phyloP scores from a whole-genome alignment of 1,140 invertebrate genomes.

The Heliconius hewitsoni region DNA sequence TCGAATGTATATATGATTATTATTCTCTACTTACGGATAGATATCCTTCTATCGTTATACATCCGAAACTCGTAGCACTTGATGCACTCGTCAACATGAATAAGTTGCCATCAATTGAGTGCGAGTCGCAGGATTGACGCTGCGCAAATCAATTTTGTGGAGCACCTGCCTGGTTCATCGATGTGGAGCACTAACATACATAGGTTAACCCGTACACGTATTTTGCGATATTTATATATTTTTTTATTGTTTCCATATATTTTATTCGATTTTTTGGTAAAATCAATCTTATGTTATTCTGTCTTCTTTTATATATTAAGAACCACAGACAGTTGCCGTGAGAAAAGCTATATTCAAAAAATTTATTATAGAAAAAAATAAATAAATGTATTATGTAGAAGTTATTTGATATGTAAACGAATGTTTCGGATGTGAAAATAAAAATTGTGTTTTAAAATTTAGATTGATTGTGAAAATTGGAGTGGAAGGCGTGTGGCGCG shows the following conservation, averaged over 20 bases:
- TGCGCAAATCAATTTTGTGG: constrained; percentile 56
- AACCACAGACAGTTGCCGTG: too few relatives aligned
- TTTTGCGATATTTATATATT: constrained; percentile 38
- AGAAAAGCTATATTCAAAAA: too few relatives aligned
- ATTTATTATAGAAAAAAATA: too few relatives aligned
- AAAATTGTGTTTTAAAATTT: background rate
- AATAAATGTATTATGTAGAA: background rate
- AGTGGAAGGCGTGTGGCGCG: constrained; percentile 23
- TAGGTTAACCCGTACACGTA: constrained; percentile 38
- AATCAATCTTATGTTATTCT: too few relatives aligned
- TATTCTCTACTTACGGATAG: background rate
- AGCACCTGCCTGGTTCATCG: constrained; percentile 43
- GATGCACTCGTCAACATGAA: constrained; percentile 32
- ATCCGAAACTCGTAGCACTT: constrained; percentile 17
- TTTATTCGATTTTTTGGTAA: background rate
- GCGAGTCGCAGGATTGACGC: constrained; percentile 48
- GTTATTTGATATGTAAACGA: background rate
- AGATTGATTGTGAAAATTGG: constrained; percentile 29
- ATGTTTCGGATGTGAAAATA: background rate
- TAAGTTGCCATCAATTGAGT: constrained; percentile 54
- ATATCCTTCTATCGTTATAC: background rate
- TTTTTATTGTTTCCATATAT: background rate
- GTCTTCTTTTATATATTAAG: too few relatives aligned
- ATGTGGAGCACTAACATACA: background rate
- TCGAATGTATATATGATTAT: background rate